Conservation (phyloP, 2,113 vertebrate species). For the Xyliphius kryptos region DNA sequence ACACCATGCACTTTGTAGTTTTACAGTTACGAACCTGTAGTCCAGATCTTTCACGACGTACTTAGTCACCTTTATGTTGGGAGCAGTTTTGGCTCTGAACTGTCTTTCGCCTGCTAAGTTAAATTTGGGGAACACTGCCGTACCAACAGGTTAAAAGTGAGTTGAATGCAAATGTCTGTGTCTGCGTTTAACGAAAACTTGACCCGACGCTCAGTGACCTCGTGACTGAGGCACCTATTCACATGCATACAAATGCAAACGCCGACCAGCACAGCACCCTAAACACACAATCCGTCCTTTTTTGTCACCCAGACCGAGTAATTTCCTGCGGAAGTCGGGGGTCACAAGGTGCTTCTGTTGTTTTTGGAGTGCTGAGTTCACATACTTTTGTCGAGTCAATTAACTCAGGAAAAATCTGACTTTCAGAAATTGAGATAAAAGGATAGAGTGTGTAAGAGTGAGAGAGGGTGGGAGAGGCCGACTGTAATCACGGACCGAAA, state of each 20-base stretch:
- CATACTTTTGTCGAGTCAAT: conserved; percentile 52
- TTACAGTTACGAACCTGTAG: no score
- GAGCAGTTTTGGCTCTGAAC: no score
- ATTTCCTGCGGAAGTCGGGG: conserved; percentile 62
- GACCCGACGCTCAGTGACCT: neutral
- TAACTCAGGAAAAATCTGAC: conserved; percentile 52
- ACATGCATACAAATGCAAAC: conserved; percentile 19
- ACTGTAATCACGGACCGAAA: conserved; percentile 51
- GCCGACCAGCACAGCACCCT: conserved; percentile 6
- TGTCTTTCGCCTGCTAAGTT: no score
- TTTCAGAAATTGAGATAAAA: conserved; percentile 32
- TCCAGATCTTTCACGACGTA: no score
- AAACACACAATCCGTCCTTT: conserved; percentile 32
- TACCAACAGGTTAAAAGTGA: no score
- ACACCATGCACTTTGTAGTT: no score
- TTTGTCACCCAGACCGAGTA: conserved; percentile 54
- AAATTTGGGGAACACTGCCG: no score
- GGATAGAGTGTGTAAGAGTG: conserved; percentile 28
- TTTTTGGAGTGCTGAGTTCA: conserved; percentile 46
- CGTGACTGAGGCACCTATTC: conserved; percentile 15
- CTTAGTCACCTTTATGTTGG: no score
- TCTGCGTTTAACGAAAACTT: conserved; percentile 2
- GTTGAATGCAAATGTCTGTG: neutral
- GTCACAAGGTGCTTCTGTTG: conserved; percentile 38
- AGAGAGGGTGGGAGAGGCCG: conserved; percentile 32